Evolutionary conservation across 2,797 vertebrate species (phyloP).

Genomic region (Cirrhinus molitorella): DNA sequence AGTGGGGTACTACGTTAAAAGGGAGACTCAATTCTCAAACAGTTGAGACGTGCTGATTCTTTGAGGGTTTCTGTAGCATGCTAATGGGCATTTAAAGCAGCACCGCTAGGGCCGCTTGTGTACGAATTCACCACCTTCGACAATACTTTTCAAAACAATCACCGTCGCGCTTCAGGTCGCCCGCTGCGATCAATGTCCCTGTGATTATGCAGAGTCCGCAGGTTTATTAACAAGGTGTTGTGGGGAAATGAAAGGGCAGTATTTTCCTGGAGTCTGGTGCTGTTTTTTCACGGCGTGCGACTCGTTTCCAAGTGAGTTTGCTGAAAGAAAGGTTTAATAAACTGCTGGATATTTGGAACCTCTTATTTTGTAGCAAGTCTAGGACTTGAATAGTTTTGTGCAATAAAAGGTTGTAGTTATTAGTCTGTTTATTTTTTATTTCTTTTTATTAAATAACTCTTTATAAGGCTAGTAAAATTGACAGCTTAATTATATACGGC

Average conservation of each 20-base stretch:
- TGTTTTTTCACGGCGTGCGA: not conserved
- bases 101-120: not conserved
- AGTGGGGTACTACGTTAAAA: not conserved
- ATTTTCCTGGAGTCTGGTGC: not conserved
- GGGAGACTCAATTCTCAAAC: not conserved
- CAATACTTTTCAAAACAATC: not conserved
- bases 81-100: slow-evolving; percentile 4
- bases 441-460: not conserved
- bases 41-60: not conserved
- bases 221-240: slow-evolving; percentile 4
- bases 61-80: not conserved
- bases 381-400: not conserved
- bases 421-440: not conserved
- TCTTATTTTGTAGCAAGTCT: not conserved
- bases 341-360: not conserved
- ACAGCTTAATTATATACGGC: not conserved
- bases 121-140: not conserved
- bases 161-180: not conserved
- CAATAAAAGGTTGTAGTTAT: not conserved
- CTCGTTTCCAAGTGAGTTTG: not conserved
- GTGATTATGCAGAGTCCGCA: not conserved
- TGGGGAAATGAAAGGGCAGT: not conserved
- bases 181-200: not conserved
- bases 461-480: not conserved
- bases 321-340: not conserved